phyloP scores from a whole-genome alignment of 2,113 vertebrate genomes.

The Boulengerochromis microlepis region DNA sequence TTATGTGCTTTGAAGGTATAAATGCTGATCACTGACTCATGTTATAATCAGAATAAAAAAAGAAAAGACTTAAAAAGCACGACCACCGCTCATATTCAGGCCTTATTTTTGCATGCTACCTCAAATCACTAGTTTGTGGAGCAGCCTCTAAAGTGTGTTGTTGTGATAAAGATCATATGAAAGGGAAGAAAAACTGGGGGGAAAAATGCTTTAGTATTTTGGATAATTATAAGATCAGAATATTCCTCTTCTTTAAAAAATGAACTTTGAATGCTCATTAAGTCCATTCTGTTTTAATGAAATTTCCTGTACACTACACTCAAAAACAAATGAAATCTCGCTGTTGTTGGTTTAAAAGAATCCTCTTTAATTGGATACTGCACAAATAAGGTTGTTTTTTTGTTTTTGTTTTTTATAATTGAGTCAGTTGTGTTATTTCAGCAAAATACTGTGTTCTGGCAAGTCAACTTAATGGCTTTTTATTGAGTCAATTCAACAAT shows the following conservation, averaged over 20 bases:
- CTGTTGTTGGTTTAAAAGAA: not conserved
- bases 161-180: not conserved
- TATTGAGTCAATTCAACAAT: not conserved
- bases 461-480: not conserved
- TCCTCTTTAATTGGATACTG: not conserved
- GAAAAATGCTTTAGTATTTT: fast-evolving
- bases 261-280: not conserved
- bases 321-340: not conserved
- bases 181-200: not conserved
- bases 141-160: not conserved
- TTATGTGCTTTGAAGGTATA: constrained; percentile 39
- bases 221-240: not conserved
- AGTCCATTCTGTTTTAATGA: not conserved
- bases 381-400: not conserved
- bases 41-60: constrained; percentile 24
- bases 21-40: constrained; percentile 45
- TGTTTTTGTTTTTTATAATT: not conserved
- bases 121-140: not conserved
- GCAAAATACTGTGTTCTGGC: not conserved
- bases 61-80: not conserved
- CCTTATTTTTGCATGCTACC: not conserved
- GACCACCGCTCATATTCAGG: constrained; percentile 7
- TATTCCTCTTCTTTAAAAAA: not conserved
- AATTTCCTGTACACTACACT: not conserved
- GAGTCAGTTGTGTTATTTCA: not conserved